Percentiles rank a stretch among this genome's conserved stretches.
Evolutionary conservation across 2,888 invertebrate genomes (phyloP).

Genomic region (Drosophila paramelanica): DNA sequence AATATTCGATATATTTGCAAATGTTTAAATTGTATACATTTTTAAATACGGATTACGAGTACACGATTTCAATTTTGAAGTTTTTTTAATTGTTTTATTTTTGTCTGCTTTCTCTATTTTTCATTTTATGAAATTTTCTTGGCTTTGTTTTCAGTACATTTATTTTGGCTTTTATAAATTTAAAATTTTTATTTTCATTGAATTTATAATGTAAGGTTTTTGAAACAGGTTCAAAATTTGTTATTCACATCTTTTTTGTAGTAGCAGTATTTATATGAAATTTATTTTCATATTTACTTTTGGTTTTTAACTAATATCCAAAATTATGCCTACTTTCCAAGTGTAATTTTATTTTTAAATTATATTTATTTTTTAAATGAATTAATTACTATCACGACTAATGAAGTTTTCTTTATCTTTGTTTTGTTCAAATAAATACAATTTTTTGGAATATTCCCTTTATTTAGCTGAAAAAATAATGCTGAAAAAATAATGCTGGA

Average conservation of each 20-base stretch:
- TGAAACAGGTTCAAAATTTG: slow-evolving; percentile 25
- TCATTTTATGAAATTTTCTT: not conserved
- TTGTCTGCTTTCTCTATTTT: slow-evolving; percentile 35
- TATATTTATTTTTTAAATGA: slow-evolving; percentile 46
- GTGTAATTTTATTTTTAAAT: slow-evolving; percentile 49
- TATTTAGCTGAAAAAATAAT: not conserved
- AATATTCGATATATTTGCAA: slow-evolving; percentile 57
- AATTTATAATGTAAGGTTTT: slow-evolving; percentile 3
- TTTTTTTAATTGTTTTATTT: slow-evolving; percentile 9
- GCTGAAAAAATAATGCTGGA: slow-evolving; percentile 13
- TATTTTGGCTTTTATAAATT: slow-evolving; percentile 40
- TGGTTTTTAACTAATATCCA: slow-evolving; percentile 38
- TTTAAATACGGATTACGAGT: slow-evolving; percentile 55
- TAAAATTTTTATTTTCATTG: slow-evolving; percentile 33
- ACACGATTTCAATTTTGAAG: slow-evolving; percentile 38
- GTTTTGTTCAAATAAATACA: slow-evolving; percentile 33
- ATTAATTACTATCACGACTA: slow-evolving; percentile 68
- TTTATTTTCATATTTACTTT: slow-evolving; percentile 27
- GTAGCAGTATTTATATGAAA: slow-evolving; percentile 42
- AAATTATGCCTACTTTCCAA: slow-evolving; percentile 70
- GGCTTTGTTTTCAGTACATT: slow-evolving; percentile 33
- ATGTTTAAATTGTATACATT: slow-evolving; percentile 67
- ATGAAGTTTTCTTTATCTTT: slow-evolving; percentile 26
- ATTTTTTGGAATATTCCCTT: slow-evolving; percentile 6
- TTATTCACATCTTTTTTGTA: not conserved